phyloP scores from a whole-genome alignment of 2,888 invertebrate species.

The Clanis bilineata region DNA sequence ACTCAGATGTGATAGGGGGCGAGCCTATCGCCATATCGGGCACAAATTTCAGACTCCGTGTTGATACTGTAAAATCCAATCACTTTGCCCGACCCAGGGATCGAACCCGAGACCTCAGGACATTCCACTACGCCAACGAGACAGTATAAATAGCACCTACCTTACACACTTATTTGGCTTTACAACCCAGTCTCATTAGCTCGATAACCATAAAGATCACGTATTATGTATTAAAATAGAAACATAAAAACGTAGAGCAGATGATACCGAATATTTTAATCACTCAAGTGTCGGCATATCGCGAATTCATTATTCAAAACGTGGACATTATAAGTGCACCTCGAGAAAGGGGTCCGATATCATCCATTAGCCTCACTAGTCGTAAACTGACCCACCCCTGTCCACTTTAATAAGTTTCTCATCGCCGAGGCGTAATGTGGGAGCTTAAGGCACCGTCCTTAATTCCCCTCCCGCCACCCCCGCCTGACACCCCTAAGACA shows the following conservation, averaged over 20 bases:
- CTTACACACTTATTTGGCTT: no score
- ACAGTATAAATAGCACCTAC: no score
- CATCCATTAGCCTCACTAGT: constrained; percentile 14
- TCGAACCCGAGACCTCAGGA: no score
- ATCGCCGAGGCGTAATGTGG: constrained; percentile 54
- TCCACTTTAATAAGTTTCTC: constrained; percentile 48
- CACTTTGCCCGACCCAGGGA: no score
- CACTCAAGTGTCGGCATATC: background rate
- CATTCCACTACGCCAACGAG: no score
- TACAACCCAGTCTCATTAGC: no score
- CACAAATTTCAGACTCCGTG: no score
- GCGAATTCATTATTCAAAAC: background rate
- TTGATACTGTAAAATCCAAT: no score
- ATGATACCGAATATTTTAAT: background rate
- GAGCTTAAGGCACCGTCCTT: constrained; percentile 73
- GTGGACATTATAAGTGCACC: constrained; percentile 5
- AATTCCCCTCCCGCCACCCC: constrained; percentile 44
- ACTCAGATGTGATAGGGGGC: no score
- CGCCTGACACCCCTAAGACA: constrained; percentile 66
- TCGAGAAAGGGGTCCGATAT: constrained; percentile 9
- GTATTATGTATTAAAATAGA: background rate
- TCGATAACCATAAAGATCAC: no score
- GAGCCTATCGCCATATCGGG: no score
- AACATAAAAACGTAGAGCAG: background rate
- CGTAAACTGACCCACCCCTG: constrained; percentile 13